These are phyloP conservation scores for Hofmannophila pseudospretella DNA, from an alignment of 2,888 invertebrate species.

Conservation along the genomic window DNA sequence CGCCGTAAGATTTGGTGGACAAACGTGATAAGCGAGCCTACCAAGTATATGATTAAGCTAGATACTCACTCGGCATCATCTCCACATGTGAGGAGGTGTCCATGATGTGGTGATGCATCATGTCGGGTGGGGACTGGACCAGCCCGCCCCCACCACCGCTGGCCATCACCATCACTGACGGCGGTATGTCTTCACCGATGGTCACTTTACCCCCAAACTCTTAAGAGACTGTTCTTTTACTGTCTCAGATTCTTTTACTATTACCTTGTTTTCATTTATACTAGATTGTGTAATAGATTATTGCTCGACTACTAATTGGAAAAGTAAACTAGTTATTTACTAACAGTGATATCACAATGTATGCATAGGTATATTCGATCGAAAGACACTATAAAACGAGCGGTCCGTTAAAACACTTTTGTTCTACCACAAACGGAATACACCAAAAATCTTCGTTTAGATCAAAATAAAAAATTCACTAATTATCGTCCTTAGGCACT, in stretches of 20 bases:
- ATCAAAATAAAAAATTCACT: slow-evolving; percentile 27
- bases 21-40: no score
- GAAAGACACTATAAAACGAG: neutral
- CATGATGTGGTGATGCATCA: slow-evolving; percentile 73
- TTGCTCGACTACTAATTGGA: no score
- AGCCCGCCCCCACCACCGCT: slow-evolving; percentile 71
- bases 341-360: slow-evolving; percentile 6
- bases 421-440: slow-evolving; percentile 40
- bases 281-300: no score
- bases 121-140: slow-evolving; percentile 75
- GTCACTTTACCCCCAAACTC: slow-evolving; percentile 23
- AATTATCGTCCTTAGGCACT: slow-evolving; percentile 55
- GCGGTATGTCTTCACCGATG: slow-evolving; percentile 30
- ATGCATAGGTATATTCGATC: neutral
- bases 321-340: neutral
- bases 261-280: no score
- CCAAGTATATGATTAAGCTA: no score
- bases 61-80: slow-evolving; percentile 71
- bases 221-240: no score
- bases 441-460: slow-evolving; percentile 33
- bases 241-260: no score
- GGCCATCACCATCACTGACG: slow-evolving; percentile 73
- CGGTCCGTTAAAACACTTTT: slow-evolving; percentile 20
- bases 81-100: slow-evolving; percentile 72
- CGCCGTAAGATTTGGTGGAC: no score